phyloP scores from a whole-genome alignment of 2,888 invertebrate species.

The Cinara cedri region DNA sequence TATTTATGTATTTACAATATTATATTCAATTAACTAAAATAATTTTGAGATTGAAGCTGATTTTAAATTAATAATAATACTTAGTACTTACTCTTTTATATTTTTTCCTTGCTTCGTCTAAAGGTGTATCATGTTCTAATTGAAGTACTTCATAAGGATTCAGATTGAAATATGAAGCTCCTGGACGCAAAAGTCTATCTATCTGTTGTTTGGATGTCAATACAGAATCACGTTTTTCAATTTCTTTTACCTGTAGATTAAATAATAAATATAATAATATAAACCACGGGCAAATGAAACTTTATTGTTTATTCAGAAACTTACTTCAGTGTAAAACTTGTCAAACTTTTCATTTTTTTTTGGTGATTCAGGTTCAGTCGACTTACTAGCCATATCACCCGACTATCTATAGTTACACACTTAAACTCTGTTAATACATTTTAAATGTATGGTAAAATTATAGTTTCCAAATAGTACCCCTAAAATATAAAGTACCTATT shows the following conservation, averaged over 20 bases:
- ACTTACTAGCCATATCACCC: constrained; percentile 23
- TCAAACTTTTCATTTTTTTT: constrained; percentile 41
- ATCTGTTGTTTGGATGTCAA: constrained; percentile 97
- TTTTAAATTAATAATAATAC: neutral
- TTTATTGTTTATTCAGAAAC: neutral
- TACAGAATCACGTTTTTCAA: constrained; percentile 95
- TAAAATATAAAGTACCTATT: too few species aligned
- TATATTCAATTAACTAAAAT: too few species aligned
- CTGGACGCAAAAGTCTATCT: constrained; percentile 91
- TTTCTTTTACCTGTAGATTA: constrained; percentile 86
- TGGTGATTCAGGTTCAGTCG: constrained; percentile 5
- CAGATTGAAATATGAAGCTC: constrained; percentile 97
- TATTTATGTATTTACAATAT: too few species aligned
- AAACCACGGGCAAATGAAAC: neutral
- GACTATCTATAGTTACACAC: neutral
- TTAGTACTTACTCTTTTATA: constrained; percentile 75
- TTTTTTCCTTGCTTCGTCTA: constrained; percentile 95
- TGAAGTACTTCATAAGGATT: constrained; percentile 94
- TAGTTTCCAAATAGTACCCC: too few species aligned
- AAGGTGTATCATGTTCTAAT: constrained; percentile 84
- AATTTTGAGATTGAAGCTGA: too few species aligned
- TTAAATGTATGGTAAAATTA: neutral
- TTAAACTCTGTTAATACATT: neutral
- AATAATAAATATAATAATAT: neutral
- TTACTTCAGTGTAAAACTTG: constrained; percentile 47